Base-by-base conservation (phyloP, 2,888 invertebrate species). In the Colostygia pectinataria region DNA sequence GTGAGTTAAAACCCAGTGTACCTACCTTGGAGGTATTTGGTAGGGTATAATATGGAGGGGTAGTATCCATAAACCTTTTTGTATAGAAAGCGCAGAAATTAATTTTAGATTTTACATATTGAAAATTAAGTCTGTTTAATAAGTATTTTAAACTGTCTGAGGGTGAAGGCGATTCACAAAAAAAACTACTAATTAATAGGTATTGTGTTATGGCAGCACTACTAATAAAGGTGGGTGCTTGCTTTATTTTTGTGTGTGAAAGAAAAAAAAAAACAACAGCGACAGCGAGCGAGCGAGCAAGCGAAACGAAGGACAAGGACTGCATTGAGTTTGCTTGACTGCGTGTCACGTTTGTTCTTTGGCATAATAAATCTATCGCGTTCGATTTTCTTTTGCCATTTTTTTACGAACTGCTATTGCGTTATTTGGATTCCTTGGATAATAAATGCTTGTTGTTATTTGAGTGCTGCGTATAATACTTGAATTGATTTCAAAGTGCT, bases 311-410 rank as follows among this genome's bases (percentile, higher is more conserved):
- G 70, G 63, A 66, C 63, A 74, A 72, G 74, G 74, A n/a, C n/a
- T 4, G 15, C 2, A 15, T 2, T 15, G 1, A 77, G 83, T 74
- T 50, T 39, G 39, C 38, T 39, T 43, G 90, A 88, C 87, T 90
- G 90, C 90, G 90, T 91, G 90, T 91, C 90, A 91, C 88, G 90
- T 89, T 89, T 82, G 77, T 80, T 80, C 78, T 76, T 76, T 75
- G 71, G 77, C 72, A 76, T 74, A 50, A 36, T 45, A 80, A 81
- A 78, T 80, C 77, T 73, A 77, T 81, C 80, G 80, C 73, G 76
- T 76, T 80, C 74, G 73, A 77, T 76, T 79, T 57, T 82, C 72
- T 75, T 83, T 80, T 77, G 65, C 64, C 61, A 37, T 52, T 55
- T 59, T 43, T 53, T 41, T 45, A 50, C 31, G 45, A 53, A 58